Base-by-base conservation (phyloP, 2,888 invertebrate species). In the Lamproptera curius region DNA sequence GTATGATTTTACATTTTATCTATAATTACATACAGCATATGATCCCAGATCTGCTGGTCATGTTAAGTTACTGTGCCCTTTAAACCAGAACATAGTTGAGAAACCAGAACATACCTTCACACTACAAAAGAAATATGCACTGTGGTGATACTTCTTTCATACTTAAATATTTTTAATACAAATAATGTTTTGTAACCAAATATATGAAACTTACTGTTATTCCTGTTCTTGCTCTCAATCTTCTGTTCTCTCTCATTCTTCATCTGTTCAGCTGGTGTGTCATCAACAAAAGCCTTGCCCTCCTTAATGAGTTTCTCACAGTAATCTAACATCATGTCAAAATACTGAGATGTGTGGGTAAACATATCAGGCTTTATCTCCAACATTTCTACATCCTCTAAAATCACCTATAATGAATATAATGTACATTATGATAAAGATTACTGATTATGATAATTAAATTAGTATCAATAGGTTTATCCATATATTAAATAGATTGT, bases 261-360 rank as follows among this genome's bases (percentile, higher is more conserved):
- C 99, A 99, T 99, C 52, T 91, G 87, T 65, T 97, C 96, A 0
- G 97, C 93, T 2, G 97, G 95, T 0, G 99, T 99, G 75, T 99
- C 95, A 71, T 99, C 99, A 0, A 96, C 97, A 73, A 96, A 99
- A 0, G 99, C 99, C 63, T 95, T 95, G n/a, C 94, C 93, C 34
- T 94, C 92, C 58, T 92, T 93, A 33, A 99, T 87, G 59, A 99
- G 82, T 70, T 94, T 91, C 69, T 96, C 97, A 72, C 99, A 99
- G 67, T 93, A 93, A 11, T 92, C 89, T 50, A 97, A 71, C 93
- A 99, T 95, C 50, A 93, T 76, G 66, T 99, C 98, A 76, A 99
- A 99, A 80, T 98, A 95, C 73, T 99, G 95, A 0, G 99, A 99
- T 0, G 99, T 98, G 76, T 97, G 96, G 0, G 98, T 96, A 75